These are phyloP conservation scores for Polymixis flavicincta DNA, from an alignment of 2,888 invertebrate genomes.

Conservation along the genomic window DNA sequence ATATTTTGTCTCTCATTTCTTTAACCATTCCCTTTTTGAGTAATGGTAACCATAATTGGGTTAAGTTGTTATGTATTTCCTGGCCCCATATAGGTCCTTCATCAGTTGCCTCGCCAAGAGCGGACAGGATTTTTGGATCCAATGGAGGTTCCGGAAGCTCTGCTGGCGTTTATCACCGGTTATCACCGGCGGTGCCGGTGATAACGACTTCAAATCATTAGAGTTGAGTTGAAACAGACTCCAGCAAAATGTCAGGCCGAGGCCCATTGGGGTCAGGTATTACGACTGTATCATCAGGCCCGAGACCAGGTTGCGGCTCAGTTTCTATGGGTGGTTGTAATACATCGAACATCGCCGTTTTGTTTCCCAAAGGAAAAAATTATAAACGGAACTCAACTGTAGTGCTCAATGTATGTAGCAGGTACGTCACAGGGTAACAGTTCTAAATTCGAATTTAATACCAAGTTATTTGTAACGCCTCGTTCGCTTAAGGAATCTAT, in stretches of 20 bases:
- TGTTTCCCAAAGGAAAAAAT: not conserved
- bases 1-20: too few species aligned
- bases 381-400: constrained; percentile 1
- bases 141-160: constrained; percentile 11
- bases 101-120: constrained; percentile 33
- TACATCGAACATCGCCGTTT: constrained; percentile 3
- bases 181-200: not conserved
- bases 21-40: too few species aligned
- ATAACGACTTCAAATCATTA: not conserved
- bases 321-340: too few species aligned
- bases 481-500: too few species aligned
- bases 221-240: not conserved
- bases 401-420: too few species aligned
- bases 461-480: too few species aligned
- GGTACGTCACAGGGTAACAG: not conserved
- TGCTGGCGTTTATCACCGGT: too few species aligned
- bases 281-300: too few species aligned
- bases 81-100: constrained; percentile 6
- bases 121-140: constrained; percentile 29
- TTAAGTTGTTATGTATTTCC: too few species aligned
- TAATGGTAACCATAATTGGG: too few species aligned
- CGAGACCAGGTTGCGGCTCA: too few species aligned
- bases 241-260: not conserved
- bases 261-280: not conserved
- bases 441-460: too few species aligned